Conservation (phyloP, 1,140 invertebrate species). For the Sinella curviseta region DNA sequence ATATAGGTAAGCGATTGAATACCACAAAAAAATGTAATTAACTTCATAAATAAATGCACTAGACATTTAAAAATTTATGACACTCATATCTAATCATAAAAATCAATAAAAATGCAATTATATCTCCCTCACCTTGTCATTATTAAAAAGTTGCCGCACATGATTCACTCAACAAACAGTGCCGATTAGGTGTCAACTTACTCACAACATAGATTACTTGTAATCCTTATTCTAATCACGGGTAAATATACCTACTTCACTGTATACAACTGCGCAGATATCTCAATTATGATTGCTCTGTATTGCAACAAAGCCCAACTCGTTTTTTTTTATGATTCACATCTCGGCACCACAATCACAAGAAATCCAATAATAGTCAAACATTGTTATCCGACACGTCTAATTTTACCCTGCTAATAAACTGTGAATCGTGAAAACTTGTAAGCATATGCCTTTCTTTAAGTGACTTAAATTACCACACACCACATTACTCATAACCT, state of each 20-base stretch:
- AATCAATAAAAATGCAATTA: neutral
- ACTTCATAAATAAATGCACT: neutral
- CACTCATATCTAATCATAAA: neutral
- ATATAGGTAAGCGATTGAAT: neutral
- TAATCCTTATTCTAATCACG: neutral
- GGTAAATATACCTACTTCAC: too few relatives aligned
- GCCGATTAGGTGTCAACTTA: neutral
- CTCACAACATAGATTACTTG: neutral
- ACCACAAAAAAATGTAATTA: neutral
- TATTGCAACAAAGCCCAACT: too few relatives aligned
- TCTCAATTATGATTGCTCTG: too few relatives aligned
- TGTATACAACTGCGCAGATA: too few relatives aligned
- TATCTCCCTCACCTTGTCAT: slow-evolving; percentile 15
- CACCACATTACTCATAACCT: neutral
- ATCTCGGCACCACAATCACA: too few relatives aligned
- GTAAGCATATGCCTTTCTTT: neutral
- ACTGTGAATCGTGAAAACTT: neutral
- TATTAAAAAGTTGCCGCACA: neutral
- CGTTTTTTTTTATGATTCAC: too few relatives aligned
- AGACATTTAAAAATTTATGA: neutral
- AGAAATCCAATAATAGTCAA: neutral
- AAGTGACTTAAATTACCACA: neutral
- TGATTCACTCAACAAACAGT: neutral
- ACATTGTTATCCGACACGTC: neutral
- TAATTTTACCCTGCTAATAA: neutral